Evolutionary conservation across 2,888 invertebrate genomes (phyloP).

Genomic region (Eupithecia tripunctaria): DNA sequence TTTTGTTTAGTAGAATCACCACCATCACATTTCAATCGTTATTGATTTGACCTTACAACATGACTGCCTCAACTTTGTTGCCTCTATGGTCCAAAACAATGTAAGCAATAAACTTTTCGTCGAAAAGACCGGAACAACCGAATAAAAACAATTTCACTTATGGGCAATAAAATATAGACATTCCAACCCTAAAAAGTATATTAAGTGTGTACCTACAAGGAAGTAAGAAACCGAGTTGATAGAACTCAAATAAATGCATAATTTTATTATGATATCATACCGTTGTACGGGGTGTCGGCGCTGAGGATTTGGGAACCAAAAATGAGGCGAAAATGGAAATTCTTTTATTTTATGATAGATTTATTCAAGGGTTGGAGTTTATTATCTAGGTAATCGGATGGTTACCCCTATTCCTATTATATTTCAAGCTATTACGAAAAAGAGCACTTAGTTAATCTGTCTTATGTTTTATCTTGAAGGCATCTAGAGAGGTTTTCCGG

Average conservation of each 20-base stretch:
- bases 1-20: not conserved
- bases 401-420: slow-evolving; percentile 15
- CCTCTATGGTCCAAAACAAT: not conserved
- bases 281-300: slow-evolving; percentile 19
- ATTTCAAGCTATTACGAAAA: slow-evolving; percentile 33
- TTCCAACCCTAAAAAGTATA: slow-evolving; percentile 11
- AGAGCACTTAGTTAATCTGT: slow-evolving; percentile 53
- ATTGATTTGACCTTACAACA: not conserved
- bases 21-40: not conserved
- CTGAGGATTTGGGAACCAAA: slow-evolving; percentile 19
- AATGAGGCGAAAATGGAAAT: slow-evolving; percentile 29
- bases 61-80: not conserved
- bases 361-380: slow-evolving; percentile 32
- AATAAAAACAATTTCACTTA: slow-evolving; percentile 20
- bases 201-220: slow-evolving; percentile 16
- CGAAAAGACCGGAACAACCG: not conserved
- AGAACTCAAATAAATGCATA: slow-evolving; percentile 30
- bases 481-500: not conserved
- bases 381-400: slow-evolving; percentile 23
- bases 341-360: slow-evolving; percentile 29
- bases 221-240: slow-evolving; percentile 21
- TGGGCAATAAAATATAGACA: slow-evolving; percentile 21
- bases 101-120: not conserved
- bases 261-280: slow-evolving; percentile 26
- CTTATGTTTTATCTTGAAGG: slow-evolving; percentile 22